Evolutionary conservation across 35 echinoderm and acorn worm species (phyloP).

Genomic region (Apostichopus japonicus): DNA sequence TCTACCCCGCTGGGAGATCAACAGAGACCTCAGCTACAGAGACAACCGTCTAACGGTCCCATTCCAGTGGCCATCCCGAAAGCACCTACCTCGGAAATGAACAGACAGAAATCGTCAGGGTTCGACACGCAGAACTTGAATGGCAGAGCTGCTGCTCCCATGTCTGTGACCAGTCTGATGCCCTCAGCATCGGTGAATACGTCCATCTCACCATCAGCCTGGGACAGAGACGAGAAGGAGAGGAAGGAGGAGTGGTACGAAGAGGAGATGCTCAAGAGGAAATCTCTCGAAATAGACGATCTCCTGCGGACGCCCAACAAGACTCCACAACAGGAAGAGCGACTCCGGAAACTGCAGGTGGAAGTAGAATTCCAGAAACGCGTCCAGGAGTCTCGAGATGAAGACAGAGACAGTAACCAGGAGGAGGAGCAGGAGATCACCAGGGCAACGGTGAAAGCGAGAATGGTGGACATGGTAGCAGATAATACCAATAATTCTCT

Average conservation of each 20-base stretch:
- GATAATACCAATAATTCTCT: slow-evolving; percentile 42
- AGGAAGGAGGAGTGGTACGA: slow-evolving; percentile 73
- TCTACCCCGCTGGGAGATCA: slow-evolving; percentile 62
- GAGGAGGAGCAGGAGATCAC: slow-evolving; percentile 34
- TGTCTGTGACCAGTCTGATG: slow-evolving; percentile 43
- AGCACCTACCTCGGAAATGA: slow-evolving; percentile 36
- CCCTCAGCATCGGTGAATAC: background rate
- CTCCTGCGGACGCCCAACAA: slow-evolving; percentile 55
- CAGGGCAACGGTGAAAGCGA: slow-evolving; percentile 37
- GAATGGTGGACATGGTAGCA: slow-evolving; percentile 54
- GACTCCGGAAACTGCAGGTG: slow-evolving; percentile 74
- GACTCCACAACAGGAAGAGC: slow-evolving; percentile 86
- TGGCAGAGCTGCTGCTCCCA: background rate
- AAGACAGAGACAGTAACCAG: slow-evolving; percentile 68
- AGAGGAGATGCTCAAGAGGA: slow-evolving; percentile 60
- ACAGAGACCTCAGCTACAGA: slow-evolving; percentile 62
- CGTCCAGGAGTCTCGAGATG: slow-evolving; percentile 70
- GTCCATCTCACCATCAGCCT: slow-evolving; percentile 69
- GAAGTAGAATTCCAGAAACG: slow-evolving; percentile 86
- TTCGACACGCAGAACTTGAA: slow-evolving; percentile 6
- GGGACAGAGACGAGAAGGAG: slow-evolving; percentile 80
- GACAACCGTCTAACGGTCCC: slow-evolving; percentile 71
- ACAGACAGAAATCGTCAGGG: slow-evolving; percentile 16
- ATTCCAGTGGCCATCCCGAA: slow-evolving; percentile 76
- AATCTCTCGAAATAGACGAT: slow-evolving; percentile 73